Percentiles rank a stretch among this genome's conserved stretches.
phyloP scores from a whole-genome alignment of 2,113 vertebrate species.

The Poeciliopsis retropinna region DNA sequence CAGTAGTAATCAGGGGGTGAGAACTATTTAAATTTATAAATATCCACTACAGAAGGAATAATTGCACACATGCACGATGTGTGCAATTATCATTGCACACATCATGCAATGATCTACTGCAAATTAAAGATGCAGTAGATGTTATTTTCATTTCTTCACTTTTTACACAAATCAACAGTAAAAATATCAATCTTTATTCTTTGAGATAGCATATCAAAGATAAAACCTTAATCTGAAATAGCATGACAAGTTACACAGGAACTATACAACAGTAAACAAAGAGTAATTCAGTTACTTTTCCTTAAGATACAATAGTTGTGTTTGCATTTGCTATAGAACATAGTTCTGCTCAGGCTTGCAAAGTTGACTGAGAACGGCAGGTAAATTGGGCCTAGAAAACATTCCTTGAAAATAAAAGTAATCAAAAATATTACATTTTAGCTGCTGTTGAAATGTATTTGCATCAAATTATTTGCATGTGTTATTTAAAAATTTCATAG shows the following conservation, averaged over 20 bases:
- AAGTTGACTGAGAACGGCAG: slow-evolving; percentile 11
- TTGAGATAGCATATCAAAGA: slow-evolving; percentile 92
- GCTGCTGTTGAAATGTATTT: slow-evolving; percentile 1
- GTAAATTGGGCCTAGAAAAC: slow-evolving; percentile 24
- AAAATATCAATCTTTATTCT: slow-evolving; percentile 93
- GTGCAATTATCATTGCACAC: too few relatives aligned
- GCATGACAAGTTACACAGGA: slow-evolving; percentile 89
- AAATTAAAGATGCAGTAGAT: not conserved
- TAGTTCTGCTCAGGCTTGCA: slow-evolving; percentile 7
- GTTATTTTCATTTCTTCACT: not conserved
- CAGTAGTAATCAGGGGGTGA: too few relatives aligned
- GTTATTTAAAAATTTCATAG: slow-evolving; percentile 7
- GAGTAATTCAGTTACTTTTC: slow-evolving; percentile 43
- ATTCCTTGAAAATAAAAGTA: slow-evolving; percentile 9
- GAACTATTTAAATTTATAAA: too few relatives aligned
- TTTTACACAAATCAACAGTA: slow-evolving; percentile 62
- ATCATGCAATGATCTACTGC: too few relatives aligned
- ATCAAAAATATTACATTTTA: not conserved
- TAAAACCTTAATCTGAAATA: slow-evolving; percentile 79
- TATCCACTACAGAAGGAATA: too few relatives aligned
- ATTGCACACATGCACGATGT: not conserved
- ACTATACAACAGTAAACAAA: slow-evolving; percentile 85
- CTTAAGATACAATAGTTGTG: slow-evolving; percentile 31
- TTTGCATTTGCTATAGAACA: slow-evolving; percentile 26
- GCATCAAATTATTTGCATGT: not conserved